These are phyloP conservation scores for Elephas maximus DNA, from an alignment of 2,113 vertebrate genomes.

Conservation along the genomic window DNA sequence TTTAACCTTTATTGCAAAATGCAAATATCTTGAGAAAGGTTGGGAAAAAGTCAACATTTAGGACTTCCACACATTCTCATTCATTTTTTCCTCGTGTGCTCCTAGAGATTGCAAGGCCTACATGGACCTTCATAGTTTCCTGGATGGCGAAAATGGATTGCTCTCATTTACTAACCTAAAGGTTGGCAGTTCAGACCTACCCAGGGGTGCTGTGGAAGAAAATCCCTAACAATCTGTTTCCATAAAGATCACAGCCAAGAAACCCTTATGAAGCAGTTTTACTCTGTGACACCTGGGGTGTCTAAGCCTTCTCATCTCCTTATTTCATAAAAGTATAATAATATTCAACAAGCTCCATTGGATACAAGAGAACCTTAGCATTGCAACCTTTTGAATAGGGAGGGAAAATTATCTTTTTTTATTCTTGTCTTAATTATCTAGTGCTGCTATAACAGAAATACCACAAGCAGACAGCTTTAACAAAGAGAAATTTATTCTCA, in stretches of 20 bases:
- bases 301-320: neutral
- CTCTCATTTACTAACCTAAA: no score
- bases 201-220: neutral
- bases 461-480: no score
- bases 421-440: no score
- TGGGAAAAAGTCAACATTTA: neutral
- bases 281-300: neutral
- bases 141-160: neutral
- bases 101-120: neutral
- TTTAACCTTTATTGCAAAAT: neutral
- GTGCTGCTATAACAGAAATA: no score
- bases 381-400: neutral
- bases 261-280: neutral
- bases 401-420: neutral
- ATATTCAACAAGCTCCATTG: no score
- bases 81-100: neutral
- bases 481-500: no score
- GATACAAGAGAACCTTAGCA: neutral
- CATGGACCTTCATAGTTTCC: neutral
- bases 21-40: neutral
- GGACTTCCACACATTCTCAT: neutral
- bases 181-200: no score
- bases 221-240: neutral
- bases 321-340: neutral
- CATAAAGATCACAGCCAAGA: neutral